Conservation (phyloP, 2,888 invertebrate genomes). For the Chrysolina haemoptera region DNA sequence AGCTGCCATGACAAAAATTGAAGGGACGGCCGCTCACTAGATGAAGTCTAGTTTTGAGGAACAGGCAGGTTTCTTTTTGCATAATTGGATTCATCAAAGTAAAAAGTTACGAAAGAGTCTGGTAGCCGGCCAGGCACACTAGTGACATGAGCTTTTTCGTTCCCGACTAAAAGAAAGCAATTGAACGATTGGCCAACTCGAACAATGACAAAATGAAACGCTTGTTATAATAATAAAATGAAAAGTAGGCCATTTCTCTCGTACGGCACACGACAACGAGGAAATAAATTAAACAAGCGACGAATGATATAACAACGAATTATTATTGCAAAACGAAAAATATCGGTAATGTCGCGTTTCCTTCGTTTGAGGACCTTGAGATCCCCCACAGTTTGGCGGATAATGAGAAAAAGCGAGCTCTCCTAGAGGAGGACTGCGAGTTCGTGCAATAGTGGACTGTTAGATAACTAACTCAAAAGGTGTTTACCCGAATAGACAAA, state of each 20-base stretch:
- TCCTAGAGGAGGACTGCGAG: background rate
- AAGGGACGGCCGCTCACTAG: no score
- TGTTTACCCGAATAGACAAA: background rate
- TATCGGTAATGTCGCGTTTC: conserved; percentile 2
- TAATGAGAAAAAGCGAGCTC: background rate
- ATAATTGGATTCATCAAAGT: no score
- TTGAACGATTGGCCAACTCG: background rate
- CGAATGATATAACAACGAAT: conserved; percentile 48
- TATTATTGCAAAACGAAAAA: conserved; percentile 44
- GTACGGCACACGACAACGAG: conserved; percentile 36
- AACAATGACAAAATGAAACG: conserved; percentile 13
- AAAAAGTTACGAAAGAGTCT: no score
- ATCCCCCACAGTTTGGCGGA: background rate
- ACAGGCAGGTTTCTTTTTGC: no score
- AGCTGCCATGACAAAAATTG: no score
- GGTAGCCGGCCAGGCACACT: background rate
- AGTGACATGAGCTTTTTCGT: background rate
- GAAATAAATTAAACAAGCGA: conserved; percentile 49
- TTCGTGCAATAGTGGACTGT: background rate
- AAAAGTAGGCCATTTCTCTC: conserved; percentile 45
- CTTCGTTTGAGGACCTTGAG: background rate
- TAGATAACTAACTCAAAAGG: background rate
- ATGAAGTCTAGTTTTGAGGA: no score
- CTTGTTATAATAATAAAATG: conserved; percentile 25
- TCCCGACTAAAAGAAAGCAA: background rate